Evolutionary conservation across 2,797 vertebrate genomes (phyloP).

Genomic region (Lithobates sylvaticus): DNA sequence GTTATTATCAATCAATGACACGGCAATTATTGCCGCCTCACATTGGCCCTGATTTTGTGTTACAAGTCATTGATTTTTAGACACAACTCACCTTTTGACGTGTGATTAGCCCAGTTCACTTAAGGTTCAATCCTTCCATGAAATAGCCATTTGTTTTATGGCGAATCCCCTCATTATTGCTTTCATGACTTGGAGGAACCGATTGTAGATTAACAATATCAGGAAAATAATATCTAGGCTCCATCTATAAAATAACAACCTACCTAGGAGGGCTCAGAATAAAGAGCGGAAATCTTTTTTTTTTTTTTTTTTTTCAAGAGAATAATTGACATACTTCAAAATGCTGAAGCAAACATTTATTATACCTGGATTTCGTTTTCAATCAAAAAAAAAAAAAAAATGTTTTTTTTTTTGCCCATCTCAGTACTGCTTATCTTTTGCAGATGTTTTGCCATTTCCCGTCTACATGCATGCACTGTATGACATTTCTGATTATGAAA

Average conservation of each 20-base stretch:
- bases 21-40: slow-evolving; percentile 39
- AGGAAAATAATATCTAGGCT: not conserved
- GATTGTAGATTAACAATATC: slow-evolving; percentile 20
- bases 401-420: no score
- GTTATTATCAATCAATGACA: slow-evolving; percentile 58
- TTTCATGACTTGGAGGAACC: slow-evolving; percentile 44
- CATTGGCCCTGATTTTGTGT: slow-evolving; percentile 43
- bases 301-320: no score
- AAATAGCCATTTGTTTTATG: slow-evolving; percentile 57
- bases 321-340: no score
- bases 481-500: no score
- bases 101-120: slow-evolving; percentile 53
- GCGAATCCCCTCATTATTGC: slow-evolving; percentile 44
- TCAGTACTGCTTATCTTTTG: no score
- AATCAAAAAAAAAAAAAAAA: no score
- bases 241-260: not conserved
- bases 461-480: no score
- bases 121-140: slow-evolving; percentile 55
- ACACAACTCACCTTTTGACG: slow-evolving; percentile 56
- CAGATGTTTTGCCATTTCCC: no score
- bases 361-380: no score
- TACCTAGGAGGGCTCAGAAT: not conserved
- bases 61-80: slow-evolving; percentile 59
- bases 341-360: no score
- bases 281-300: no score